Conservation (phyloP, 2,888 invertebrate species). For the Artemia sp. region DNA sequence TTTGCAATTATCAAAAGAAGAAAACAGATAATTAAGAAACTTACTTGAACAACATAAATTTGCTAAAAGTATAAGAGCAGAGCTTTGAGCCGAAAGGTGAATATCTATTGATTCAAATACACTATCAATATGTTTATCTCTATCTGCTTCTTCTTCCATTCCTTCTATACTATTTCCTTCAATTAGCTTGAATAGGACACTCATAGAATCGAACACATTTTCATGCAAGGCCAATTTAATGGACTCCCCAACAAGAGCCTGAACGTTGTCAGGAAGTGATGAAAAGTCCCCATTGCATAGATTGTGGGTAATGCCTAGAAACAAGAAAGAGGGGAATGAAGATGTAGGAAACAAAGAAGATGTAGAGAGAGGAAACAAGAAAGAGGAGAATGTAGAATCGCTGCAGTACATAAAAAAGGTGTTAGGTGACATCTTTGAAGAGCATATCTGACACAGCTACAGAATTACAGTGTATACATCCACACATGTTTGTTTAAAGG, state of each 20-base stretch:
- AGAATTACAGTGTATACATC: no score
- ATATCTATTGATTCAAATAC: background rate
- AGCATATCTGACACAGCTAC: no score
- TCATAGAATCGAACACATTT: background rate
- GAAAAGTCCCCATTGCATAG: background rate
- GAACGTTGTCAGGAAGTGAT: background rate
- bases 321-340: background rate
- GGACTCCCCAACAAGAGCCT: slow-evolving; percentile 7
- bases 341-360: no score
- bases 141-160: background rate
- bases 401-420: no score
- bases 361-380: no score
- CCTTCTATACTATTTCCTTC: background rate
- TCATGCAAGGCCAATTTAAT: background rate
- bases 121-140: slow-evolving; percentile 3
- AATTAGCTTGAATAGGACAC: background rate
- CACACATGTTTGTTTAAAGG: no score
- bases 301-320: slow-evolving; percentile 3
- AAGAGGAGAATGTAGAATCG: no score
- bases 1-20: no score
- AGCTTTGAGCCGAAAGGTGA: background rate
- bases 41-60: slow-evolving; percentile 8
- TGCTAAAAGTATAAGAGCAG: background rate
- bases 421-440: no score
- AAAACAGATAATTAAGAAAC: background rate